Conservation (phyloP, 2,888 invertebrate genomes). For the Chymomyza amoena region DNA sequence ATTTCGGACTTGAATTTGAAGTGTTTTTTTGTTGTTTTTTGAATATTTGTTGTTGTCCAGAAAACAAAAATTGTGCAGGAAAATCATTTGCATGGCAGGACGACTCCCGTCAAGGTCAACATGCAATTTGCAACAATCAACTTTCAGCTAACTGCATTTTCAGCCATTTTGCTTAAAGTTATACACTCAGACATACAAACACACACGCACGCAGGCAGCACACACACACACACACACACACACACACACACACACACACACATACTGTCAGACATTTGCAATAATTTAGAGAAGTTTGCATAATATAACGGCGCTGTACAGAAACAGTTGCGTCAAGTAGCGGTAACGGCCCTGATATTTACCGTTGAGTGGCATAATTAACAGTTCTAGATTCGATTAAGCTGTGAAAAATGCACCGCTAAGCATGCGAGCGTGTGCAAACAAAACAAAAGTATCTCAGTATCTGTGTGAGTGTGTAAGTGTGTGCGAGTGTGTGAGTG, state of each 20-base stretch:
- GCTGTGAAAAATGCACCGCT: background rate
- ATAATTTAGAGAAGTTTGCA: background rate
- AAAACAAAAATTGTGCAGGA: too few species aligned
- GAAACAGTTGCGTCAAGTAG: background rate
- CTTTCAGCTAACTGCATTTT: background rate
- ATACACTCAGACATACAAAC: background rate
- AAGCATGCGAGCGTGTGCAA: background rate
- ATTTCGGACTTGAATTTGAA: background rate
- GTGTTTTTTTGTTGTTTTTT: background rate
- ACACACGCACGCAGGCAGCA: too few species aligned
- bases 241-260: background rate
- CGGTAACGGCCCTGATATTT: background rate
- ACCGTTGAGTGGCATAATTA: slow-evolving; percentile 4
- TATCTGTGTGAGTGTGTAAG: background rate
- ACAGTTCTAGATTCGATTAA: slow-evolving; percentile 1
- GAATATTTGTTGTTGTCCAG: background rate
- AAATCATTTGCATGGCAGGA: background rate
- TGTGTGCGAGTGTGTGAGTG: background rate
- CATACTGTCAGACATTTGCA: background rate
- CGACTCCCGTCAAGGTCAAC: slow-evolving; percentile 2
- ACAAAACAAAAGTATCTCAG: background rate
- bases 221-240: background rate
- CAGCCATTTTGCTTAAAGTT: background rate
- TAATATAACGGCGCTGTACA: background rate
- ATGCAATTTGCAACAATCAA: slow-evolving; percentile 3